Conservation (phyloP, 1,140 invertebrate species). For the Anadara kagoshimensis region DNA sequence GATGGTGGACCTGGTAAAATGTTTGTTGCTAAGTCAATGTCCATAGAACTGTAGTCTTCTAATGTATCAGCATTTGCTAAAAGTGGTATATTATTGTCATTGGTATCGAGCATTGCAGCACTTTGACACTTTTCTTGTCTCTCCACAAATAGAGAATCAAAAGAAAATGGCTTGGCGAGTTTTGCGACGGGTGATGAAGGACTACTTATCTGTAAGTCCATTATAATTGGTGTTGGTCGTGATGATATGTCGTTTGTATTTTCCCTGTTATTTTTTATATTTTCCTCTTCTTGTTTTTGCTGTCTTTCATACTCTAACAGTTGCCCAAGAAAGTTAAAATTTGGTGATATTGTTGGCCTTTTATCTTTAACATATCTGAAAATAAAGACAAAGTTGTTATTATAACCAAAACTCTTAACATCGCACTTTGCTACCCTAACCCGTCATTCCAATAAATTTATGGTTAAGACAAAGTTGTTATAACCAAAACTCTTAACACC, state of each 20-base stretch:
- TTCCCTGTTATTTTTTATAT: conserved; percentile 23
- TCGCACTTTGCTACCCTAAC: background rate
- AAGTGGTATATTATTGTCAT: conserved; percentile 27
- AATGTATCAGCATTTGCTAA: conserved; percentile 29
- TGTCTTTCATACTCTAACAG: conserved; percentile 78
- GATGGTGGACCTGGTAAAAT: too few species aligned
- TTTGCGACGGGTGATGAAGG: conserved; percentile 58
- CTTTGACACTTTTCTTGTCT: background rate
- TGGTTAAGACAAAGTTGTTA: conserved; percentile 17
- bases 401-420: background rate
- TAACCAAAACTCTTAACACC: background rate
- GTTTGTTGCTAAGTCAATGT: too few species aligned
- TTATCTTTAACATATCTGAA: conserved; percentile 85
- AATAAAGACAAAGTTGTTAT: conserved; percentile 30
- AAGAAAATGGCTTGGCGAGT: conserved; percentile 37
- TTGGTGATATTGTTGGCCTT: conserved; percentile 94
- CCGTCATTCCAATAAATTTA: too few species aligned
- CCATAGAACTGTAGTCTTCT: conserved; percentile 14
- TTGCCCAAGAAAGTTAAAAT: conserved; percentile 81
- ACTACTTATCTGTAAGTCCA: conserved; percentile 59
- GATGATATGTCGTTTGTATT: conserved; percentile 3
- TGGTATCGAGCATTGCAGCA: conserved; percentile 11
- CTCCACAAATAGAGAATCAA: conserved; percentile 1
- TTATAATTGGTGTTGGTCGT: conserved; percentile 41
- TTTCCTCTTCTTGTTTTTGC: conserved; percentile 53